Evolutionary conservation across 2,113 vertebrate species (phyloP).

Genomic region (Ctenomys sociabilis): DNA sequence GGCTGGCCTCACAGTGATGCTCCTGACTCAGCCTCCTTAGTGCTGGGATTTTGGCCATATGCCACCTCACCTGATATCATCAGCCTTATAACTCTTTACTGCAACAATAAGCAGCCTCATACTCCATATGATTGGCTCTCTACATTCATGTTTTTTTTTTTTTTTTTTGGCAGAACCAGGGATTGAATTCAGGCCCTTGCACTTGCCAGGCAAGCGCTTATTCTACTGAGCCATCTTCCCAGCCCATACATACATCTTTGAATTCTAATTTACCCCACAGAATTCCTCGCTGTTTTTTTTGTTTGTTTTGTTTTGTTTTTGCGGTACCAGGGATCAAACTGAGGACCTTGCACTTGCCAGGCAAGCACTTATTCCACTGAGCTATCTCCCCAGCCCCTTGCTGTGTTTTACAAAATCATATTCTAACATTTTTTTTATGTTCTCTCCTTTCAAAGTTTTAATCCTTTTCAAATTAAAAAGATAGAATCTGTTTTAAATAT

Average conservation of each 20-base stretch:
- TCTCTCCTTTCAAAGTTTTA: constrained; percentile 45
- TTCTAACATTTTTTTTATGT: constrained; percentile 45
- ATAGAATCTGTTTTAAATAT: constrained; percentile 45
- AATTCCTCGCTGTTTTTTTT: no score
- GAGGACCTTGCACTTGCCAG: no score
- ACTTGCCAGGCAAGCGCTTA: no score
- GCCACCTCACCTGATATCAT: neutral
- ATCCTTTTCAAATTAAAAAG: constrained; percentile 14
- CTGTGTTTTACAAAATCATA: constrained; percentile 38
- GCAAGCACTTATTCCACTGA: neutral
- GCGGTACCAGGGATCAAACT: no score
- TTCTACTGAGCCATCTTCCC: no score
- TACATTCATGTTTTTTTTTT: neutral
- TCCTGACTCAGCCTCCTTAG: neutral
- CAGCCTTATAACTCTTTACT: neutral
- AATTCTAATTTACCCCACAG: constrained; percentile 51
- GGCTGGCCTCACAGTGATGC: neutral
- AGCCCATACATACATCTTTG: neutral
- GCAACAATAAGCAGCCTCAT: constrained; percentile 7
- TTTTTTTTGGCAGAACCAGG: no score
- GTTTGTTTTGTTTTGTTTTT: no score
- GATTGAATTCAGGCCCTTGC: no score
- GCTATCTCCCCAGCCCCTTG: no score
- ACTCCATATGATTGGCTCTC: neutral
- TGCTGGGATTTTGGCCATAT: neutral